Base-by-base conservation (phyloP, 2,113 vertebrate genomes). In the Promerops cafer region DNA sequence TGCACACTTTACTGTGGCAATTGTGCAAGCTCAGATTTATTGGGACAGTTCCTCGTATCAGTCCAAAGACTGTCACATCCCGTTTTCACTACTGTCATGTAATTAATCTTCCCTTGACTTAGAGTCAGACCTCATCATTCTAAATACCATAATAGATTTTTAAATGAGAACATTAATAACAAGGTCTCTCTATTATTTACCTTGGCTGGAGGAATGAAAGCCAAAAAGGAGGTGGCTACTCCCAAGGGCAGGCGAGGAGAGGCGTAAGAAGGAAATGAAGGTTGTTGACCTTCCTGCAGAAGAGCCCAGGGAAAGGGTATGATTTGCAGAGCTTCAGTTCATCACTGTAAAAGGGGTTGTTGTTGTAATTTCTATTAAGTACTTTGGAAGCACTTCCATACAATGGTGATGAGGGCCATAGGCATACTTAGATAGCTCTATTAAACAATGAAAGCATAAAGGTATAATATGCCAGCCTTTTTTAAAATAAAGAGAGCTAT, bases 71-170 rank as follows among this genome's bases (percentile, higher is more conserved):
- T 93, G 94, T 96, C 96, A 96, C 76, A 96, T 95, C 77, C 94
- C 65, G 85, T 96, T 97, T 94, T 93, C 90, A 96, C 72, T 33
- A n/a, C 69, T 96, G 96, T 94, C 96, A 89, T 64, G 86, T 82
- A 96, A 96, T 96, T 97, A 95, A 97, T 97, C 96, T 97, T 95
- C 72, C 80, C 90, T 87, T 95, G 94, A 97, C 88, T 96, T 89
- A 54, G 40, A 75, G 94, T 93, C 88, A 95, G 93, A 87, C 60
- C 87, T 84, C 90, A 97, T 70, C 83, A 96, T 88, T 97, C 91
- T 92, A 96, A 66, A 92, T 63, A 94, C 27, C 75, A 72, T 87
- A 87, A 92, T 79, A 92, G 94, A 95, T 93, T 91, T 91, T 79
- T 72, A 97, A 96, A 78, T 87, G 70, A 87, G 93, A 97, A 91